Evolutionary conservation across 2,888 invertebrate genomes (phyloP).

Genomic region (Oxyteleia sp.): DNA sequence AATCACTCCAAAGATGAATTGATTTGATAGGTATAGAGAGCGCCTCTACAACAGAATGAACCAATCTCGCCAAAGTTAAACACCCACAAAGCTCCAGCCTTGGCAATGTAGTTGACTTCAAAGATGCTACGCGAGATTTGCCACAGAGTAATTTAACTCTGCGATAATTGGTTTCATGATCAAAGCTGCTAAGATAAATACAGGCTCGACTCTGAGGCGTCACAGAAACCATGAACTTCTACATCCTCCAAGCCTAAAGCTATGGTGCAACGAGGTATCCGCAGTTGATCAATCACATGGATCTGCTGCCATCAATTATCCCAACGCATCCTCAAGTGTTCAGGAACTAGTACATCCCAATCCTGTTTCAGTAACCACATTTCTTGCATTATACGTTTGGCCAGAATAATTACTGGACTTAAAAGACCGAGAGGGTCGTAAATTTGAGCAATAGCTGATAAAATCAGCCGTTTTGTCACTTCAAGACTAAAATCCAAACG

Average conservation of each 20-base stretch:
- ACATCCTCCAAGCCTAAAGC: neutral
- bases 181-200: neutral
- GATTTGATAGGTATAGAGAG: neutral
- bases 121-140: slow-evolving; percentile 33
- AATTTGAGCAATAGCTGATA: slow-evolving; percentile 2
- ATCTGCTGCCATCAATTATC: neutral
- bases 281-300: neutral
- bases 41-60: neutral
- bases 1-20: slow-evolving; percentile 73
- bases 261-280: neutral
- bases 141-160: slow-evolving; percentile 2
- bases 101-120: slow-evolving; percentile 13
- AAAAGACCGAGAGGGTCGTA: neutral
- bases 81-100: slow-evolving; percentile 5
- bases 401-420: too few species aligned
- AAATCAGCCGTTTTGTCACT: too few species aligned
- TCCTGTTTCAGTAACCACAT: neutral
- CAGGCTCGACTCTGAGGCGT: slow-evolving; percentile 1
- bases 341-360: slow-evolving; percentile 14
- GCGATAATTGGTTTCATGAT: neutral
- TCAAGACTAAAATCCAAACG: too few species aligned
- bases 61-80: neutral
- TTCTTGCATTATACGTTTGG: slow-evolving; percentile 9
- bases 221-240: slow-evolving; percentile 10
- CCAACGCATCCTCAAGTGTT: neutral